These are phyloP conservation scores for Melieria crassipennis DNA, from an alignment of 2,888 invertebrate species.

Conservation along the genomic window DNA sequence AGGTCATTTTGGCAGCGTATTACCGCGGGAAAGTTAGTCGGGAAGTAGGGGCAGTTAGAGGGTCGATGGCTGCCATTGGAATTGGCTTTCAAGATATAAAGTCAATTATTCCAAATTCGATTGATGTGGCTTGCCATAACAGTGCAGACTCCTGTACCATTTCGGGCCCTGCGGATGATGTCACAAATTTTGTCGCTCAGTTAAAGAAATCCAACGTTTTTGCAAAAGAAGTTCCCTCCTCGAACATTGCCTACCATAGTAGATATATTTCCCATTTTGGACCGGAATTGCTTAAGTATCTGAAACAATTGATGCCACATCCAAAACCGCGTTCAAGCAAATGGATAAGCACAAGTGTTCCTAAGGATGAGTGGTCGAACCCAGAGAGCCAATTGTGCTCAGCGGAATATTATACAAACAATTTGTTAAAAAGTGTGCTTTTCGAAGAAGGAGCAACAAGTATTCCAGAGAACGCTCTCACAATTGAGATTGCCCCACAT, in stretches of 20 bases:
- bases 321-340: conserved; percentile 76
- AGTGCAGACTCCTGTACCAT: conserved; percentile 86
- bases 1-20: conserved; percentile 86
- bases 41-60: conserved; percentile 74
- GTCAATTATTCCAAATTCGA: conserved; percentile 75
- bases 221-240: conserved; percentile 83
- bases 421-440: conserved; percentile 70
- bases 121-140: conserved; percentile 89
- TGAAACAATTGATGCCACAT: conserved; percentile 73
- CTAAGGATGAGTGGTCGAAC: conserved; percentile 76
- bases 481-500: conserved; percentile 76
- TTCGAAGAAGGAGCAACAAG: conserved; percentile 72
- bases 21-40: conserved; percentile 81
- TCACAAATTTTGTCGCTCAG: conserved; percentile 73
- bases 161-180: conserved; percentile 79
- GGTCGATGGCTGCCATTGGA: conserved; percentile 92
- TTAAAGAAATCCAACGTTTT: conserved; percentile 77
- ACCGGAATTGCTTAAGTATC: conserved; percentile 72
- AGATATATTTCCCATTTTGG: conserved; percentile 78
- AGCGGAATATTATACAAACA: conserved; percentile 90
- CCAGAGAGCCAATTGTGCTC: conserved; percentile 73
- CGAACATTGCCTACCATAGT: conserved; percentile 91
- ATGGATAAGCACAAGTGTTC: conserved; percentile 89
- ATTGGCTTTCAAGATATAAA: conserved; percentile 69
- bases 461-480: conserved; percentile 71